Base-by-base conservation (phyloP, 2,888 invertebrate species). In the Himalopsyche anomala region DNA sequence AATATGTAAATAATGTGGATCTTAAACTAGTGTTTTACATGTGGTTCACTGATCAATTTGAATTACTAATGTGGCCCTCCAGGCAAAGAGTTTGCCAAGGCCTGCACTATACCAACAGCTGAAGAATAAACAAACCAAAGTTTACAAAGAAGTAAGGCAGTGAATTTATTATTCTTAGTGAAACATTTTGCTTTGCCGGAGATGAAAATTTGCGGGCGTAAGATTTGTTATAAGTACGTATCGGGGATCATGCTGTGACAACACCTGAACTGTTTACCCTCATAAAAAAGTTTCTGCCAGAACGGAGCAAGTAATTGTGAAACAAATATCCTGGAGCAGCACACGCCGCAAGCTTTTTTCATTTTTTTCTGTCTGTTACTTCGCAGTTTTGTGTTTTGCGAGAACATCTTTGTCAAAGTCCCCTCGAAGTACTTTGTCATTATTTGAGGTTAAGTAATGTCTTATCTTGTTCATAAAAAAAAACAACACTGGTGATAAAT, bases 221-320 rank as follows among this genome's bases (percentile, higher is more conserved):
- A 62, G 62, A 62, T 62, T 62, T 62, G 62, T n/a, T 51, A 51
- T 51, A 51, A 51, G 51, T 51, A 51, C 8, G 51, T 51, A 51
- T 51, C 51, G 19, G 28, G 28, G 62, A 62, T 62, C 62, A n/a
- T 28, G 28, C 62, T 9, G 62, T 62, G 62, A 62, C 62, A 62
- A 19, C 62, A 62, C 62, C 62, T 62, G 62, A 62, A 62, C 62
- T 62, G 28, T 62, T 62, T 62, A 62, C 62, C 62, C 62, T 62
- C n/a, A 62, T 62, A 62, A 62, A 62, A 62, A 62, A 62, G 62
- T 62, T 19, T 62, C n/a, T 11, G 9, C 62, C 62, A 51, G 62
- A 19, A 19, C 62, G 11, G 62, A 62, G 62, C 19, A 19, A 62
- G 62, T 62, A 62, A 62, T 62, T 62, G 62, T 28, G 62, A 62